These are phyloP conservation scores for Pelmatolapia mariae DNA, from an alignment of 2,113 vertebrate genomes.

Conservation along the genomic window DNA sequence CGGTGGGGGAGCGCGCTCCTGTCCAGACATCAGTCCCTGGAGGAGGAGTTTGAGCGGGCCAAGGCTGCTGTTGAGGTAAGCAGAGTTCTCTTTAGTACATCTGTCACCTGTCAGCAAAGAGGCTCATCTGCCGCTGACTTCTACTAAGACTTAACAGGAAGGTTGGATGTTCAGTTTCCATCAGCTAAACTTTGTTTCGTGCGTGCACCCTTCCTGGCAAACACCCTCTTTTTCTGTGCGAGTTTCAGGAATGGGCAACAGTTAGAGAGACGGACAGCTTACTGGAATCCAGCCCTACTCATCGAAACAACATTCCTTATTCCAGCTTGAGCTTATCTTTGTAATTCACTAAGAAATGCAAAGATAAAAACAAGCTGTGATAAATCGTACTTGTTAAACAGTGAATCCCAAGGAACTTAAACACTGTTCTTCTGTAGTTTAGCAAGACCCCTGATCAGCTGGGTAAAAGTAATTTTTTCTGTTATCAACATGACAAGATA, in stretches of 20 bases:
- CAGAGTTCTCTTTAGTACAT: not conserved
- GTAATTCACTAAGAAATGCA: not conserved
- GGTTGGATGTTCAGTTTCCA: not conserved
- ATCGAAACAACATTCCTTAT: not conserved
- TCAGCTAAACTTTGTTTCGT: not conserved
- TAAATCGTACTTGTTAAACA: not conserved
- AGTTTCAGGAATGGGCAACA: not conserved
- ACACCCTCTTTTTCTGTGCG: not conserved
- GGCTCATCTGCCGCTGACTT: not conserved
- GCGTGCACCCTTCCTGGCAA: not conserved
- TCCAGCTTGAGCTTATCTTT: not conserved
- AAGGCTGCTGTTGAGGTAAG: slow-evolving; percentile 98
- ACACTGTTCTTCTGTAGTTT: not conserved
- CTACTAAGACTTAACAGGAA: not conserved
- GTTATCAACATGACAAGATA: not conserved
- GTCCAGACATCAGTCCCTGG: slow-evolving; percentile 94
- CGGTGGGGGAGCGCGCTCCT: slow-evolving; percentile 86
- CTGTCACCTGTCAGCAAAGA: slow-evolving; percentile 5
- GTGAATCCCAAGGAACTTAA: not conserved
- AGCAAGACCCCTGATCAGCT: not conserved
- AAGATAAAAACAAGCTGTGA: not conserved
- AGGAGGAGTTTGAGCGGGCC: slow-evolving; percentile 98
- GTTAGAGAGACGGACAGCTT: not conserved
- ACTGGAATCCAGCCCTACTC: not conserved
- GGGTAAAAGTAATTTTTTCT: not conserved